Evolutionary conservation across 1,140 invertebrate species (phyloP), one percentile per base, ranked within the genome.

Genomic region (Ips nitidus): DNA sequence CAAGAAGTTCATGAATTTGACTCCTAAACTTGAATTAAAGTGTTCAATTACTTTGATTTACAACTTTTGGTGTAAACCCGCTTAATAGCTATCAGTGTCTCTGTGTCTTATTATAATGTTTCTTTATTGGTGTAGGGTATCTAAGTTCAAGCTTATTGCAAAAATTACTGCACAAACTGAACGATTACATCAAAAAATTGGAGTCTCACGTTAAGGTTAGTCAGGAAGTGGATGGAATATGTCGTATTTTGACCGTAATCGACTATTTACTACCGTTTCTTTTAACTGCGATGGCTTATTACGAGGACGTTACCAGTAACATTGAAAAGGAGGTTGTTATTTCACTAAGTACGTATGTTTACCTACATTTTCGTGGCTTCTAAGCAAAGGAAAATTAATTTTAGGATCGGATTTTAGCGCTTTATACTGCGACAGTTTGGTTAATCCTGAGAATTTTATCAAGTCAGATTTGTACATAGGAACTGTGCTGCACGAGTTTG

Each of bases 361-460:
- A 22, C 22, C 22, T 22, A 22, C 22, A 22, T 22, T 22, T 22
- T 53, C 52, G 52, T 22, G 8, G 1, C 22, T 22, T 22, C 22
- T 22, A 22, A 22, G 22, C 22, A 22, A 22, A 22, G 22, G 22
- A 22, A 22, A 22, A 22, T 22, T 22, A 22, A 50, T 70, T 82
- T 6, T 69, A 86, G 84, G 84, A 66, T 72, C 76, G 47, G 82
- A 73, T 84, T 85, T 76, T 60, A 75, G 50, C 76, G 79, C 71
- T 72, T 82, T 66, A 69, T 80, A 80, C 52, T 83, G 81, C 3
- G 70, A 76, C 58, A 52, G 45, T 6, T 80, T 87, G 47, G 80
- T 80, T n/a, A 84, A 85, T 75, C 86, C 86, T 6, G 78, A 79
- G 65, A 76, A 83, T 56, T 87, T 87, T 75, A 83, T 82, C 53